Conservation (phyloP, 2,797 vertebrate genomes). For the Bryconaethiops microstoma region DNA sequence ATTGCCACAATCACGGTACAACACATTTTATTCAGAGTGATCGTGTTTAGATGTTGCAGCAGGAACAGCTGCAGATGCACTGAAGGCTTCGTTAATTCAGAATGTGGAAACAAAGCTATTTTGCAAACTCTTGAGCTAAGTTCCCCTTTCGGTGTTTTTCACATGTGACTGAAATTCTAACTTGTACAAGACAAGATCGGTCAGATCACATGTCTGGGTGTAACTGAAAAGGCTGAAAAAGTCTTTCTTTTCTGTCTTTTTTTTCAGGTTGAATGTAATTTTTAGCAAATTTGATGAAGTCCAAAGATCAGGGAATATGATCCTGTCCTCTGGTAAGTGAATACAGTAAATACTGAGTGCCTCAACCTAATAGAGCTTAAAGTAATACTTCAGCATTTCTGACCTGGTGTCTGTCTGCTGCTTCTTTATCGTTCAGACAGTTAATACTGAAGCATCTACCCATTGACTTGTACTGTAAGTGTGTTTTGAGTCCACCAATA, state of each 20-base stretch:
- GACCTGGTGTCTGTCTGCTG: background rate
- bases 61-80: background rate
- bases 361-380: background rate
- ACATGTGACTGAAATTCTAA: slow-evolving; percentile 27
- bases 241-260: background rate
- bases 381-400: background rate
- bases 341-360: background rate
- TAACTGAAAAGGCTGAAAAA: background rate
- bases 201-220: background rate
- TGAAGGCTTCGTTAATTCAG: background rate
- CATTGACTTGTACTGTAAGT: background rate
- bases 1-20: slow-evolving; percentile 94
- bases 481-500: background rate
- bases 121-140: background rate
- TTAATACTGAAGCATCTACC: background rate
- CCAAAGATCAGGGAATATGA: slow-evolving; percentile 94
- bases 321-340: slow-evolving; percentile 87
- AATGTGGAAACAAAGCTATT: background rate
- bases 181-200: background rate
- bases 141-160: slow-evolving; percentile 27
- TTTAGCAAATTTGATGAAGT: slow-evolving; percentile 96
- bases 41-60: background rate
- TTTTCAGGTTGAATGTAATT: slow-evolving; percentile 91
- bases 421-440: background rate
- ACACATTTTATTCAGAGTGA: slow-evolving; percentile 26